Evolutionary conservation across 1,140 invertebrate species (phyloP), one percentile per base, ranked within the genome.

Genomic region (Nymphalis io): DNA sequence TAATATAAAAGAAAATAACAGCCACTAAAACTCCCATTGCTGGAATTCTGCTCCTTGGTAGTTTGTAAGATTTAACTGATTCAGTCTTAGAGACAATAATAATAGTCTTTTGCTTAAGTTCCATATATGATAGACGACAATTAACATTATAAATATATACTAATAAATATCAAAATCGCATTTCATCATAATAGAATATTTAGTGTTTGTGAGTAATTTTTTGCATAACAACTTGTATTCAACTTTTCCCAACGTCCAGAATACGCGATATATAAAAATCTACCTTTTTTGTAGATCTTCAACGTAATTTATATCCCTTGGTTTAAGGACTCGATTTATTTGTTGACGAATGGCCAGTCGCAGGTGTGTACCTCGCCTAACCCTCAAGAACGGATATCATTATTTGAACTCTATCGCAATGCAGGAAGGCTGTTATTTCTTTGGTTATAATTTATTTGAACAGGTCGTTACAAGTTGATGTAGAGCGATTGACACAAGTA

Each of bases 401-500:
- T 4, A 38, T 42, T 21, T 53, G 39, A 27, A 48, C 60, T 18
- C 63, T 74, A 70, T 62, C 21, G 1, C 38, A 27, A 33, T 3
- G 20, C n/a, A 10, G 20, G 62, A 76, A 67, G 42, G 74, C 66
- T 46, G 11, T 53, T 39, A 61, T 59, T 71, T 10, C 48, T 27
- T 51, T 66, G 44, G n/a, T 8, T 33, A 2, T 0, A 18, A 23
- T 27, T 20, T 60, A 16, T 58, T 73, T 66, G 27, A 27, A 21
- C 21, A 18, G 46, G 13, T 58, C 40, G 74, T 73, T 70, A 79
- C 75, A 74, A 79, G 59, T 76, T 78, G 76, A 77, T 79, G 70
- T 73, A 74, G 77, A 62, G 53, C 75, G 69, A 81, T 76, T 80
- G 81, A 83, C 81, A 78, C 70, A 76, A 79, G 77, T 83, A 79